Base-by-base conservation (phyloP, 1,140 invertebrate genomes). In the Drosophila varians region DNA sequence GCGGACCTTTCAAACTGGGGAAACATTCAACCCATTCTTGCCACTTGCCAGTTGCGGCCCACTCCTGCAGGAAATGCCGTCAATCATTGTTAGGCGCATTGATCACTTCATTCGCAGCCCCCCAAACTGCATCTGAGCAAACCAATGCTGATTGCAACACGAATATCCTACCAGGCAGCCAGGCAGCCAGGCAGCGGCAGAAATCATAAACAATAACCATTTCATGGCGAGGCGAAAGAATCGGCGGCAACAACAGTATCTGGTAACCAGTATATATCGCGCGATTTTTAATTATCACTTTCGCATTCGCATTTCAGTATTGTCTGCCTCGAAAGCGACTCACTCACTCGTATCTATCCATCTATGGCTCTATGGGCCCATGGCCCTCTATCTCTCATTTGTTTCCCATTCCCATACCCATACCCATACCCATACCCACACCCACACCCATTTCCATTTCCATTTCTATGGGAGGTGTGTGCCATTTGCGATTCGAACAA, bases 251-350 rank as follows among this genome's bases (percentile, higher is more conserved):
- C 31, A 69, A 31, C 31, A 48, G 28, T 53, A 64, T 61, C 55
- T 52, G 64, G 26, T 66, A 68, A 64, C 75, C 57, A 47, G 54
- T 54, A 54, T 83, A 66, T 77, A 83, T 77, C 58, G 79, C 78
- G 73, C 76, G 77, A 87, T 87, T 87, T 87, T 87, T 87, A 87
- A 87, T 87, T 87, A 87, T 87, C 82, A 87, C 82, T 87, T 86
- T 86, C 80, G 62, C 49, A 62, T 65, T 65, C 77, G 57, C 58
- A 58, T 71, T 71, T 70, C 48, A 56, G 56, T 26, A 75, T 62
- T 77, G 56, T 53, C 43, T 36, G 36, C 28, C 51, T 43, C 45
- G 55, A 26, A 78, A 16, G 42, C 49, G 28, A 54, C 51, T 42
- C 38, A 42, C 16, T 42, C 38, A 19, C 38, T 55, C 62, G 51